Conservation (phyloP, 2,113 vertebrate genomes). For the Lamprologus sp. region DNA sequence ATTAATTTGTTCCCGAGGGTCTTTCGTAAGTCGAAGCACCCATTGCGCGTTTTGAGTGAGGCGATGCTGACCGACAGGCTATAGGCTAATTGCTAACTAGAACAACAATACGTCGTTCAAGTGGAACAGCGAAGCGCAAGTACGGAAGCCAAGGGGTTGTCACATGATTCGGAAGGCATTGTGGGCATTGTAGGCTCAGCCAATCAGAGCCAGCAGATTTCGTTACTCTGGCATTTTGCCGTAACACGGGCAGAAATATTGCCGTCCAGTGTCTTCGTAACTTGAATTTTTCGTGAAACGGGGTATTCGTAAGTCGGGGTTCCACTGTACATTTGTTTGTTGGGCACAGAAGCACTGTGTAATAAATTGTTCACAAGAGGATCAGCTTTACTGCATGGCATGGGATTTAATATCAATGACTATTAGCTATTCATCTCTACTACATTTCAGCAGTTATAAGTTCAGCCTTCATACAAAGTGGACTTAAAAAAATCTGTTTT, state of each 20-base stretch:
- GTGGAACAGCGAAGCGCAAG: neutral
- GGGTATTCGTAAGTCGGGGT: neutral
- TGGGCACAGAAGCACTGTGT: neutral
- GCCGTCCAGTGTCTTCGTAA: accelerated
- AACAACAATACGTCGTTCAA: neutral
- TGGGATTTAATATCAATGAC: neutral
- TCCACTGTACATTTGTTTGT: neutral
- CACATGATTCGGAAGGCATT: neutral
- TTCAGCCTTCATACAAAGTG: neutral
- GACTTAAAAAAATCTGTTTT: neutral
- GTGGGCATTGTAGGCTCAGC: neutral
- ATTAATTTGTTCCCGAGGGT: accelerated
- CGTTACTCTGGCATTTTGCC: accelerated
- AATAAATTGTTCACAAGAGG: neutral
- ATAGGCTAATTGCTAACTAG: neutral
- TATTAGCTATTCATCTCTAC: neutral
- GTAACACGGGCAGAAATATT: neutral
- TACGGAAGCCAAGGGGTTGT: accelerated
- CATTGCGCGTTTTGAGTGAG: neutral
- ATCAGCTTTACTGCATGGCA: neutral
- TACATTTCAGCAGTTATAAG: neutral
- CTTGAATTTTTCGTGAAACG: neutral
- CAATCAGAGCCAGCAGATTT: accelerated
- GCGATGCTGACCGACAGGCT: neutral
- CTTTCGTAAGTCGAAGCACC: neutral